These are phyloP conservation scores for Mesorhabditis sp. DNA, from an alignment of 2,888 invertebrate genomes.

Conservation along the genomic window DNA sequence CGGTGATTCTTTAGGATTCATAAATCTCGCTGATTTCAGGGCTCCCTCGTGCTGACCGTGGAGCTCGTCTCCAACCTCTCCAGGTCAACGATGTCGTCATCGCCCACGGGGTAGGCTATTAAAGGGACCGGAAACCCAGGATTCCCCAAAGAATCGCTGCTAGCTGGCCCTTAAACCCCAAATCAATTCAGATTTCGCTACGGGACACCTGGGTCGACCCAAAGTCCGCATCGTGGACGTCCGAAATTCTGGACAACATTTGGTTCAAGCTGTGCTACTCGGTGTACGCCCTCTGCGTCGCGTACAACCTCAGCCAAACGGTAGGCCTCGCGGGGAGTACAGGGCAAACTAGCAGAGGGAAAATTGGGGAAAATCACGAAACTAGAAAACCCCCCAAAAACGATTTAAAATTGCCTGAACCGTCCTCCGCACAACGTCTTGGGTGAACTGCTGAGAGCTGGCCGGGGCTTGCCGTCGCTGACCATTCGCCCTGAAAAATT, in stretches of 20 bases:
- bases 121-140: neutral
- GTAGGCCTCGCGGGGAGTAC: neutral
- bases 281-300: neutral
- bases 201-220: neutral
- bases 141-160: neutral
- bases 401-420: too few relatives aligned
- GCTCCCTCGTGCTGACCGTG: neutral
- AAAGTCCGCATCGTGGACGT: neutral
- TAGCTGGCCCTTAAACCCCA: neutral
- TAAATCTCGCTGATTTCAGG: neutral
- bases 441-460: too few relatives aligned
- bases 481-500: too few relatives aligned
- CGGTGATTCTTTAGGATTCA: neutral
- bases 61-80: neutral
- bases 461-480: too few relatives aligned
- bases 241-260: neutral
- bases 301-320: neutral
- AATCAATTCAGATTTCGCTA: neutral
- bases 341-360: too few relatives aligned
- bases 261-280: slow-evolving; percentile 4
- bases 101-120: neutral
- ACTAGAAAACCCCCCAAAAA: too few relatives aligned
- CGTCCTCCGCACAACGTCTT: too few relatives aligned
- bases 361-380: too few relatives aligned
- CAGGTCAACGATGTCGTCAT: slow-evolving; percentile 1